These are phyloP conservation scores for Egretta garzetta DNA, from an alignment of 2,113 vertebrate genomes.

Conservation along the genomic window DNA sequence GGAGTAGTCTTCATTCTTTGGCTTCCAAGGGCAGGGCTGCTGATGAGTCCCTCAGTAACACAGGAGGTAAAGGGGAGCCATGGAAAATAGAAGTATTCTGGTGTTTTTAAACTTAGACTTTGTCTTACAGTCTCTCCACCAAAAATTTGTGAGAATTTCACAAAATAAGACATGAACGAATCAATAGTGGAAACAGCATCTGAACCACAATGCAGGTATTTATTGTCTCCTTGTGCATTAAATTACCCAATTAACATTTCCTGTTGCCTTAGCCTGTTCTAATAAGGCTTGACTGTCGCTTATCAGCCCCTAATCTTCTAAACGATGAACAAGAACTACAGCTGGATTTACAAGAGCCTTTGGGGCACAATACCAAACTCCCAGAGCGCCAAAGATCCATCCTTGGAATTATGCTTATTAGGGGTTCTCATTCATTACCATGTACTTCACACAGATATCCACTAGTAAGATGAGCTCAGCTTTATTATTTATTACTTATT, in stretches of 20 bases:
- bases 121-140: neutral
- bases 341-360: conserved; percentile 67
- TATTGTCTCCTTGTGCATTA: conserved; percentile 52
- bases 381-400: conserved; percentile 17
- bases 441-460: conserved; percentile 15
- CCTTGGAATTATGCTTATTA: conserved; percentile 53
- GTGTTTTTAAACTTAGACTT: neutral
- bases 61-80: neutral
- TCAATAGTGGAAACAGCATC: conserved; percentile 26
- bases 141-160: neutral
- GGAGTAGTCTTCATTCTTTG: neutral
- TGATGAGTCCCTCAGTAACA: neutral
- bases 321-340: conserved; percentile 56
- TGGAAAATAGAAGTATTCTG: neutral
- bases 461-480: neutral
- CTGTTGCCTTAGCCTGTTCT: conserved; percentile 53
- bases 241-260: conserved; percentile 68
- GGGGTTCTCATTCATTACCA: conserved; percentile 29
- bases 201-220: conserved; percentile 40
- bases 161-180: neutral
- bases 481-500: conserved; percentile 10
- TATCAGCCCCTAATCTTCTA: conserved; percentile 68
- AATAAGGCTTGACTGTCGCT: conserved; percentile 64
- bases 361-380: conserved; percentile 65
- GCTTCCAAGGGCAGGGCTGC: neutral